phyloP scores from a whole-genome alignment of 2,888 invertebrate species.

The Andrena flavipes region DNA sequence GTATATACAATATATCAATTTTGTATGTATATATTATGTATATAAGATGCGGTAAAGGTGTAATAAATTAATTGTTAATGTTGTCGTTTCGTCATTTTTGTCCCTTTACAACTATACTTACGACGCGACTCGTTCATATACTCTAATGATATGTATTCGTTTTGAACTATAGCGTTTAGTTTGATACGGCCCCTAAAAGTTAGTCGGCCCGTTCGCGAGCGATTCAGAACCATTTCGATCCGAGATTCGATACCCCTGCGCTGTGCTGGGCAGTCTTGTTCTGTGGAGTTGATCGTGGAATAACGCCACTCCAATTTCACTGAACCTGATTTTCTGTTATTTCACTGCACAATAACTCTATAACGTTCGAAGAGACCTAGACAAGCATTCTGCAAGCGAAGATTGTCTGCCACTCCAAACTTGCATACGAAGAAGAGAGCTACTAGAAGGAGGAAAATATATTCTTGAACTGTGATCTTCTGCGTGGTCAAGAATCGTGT shows the following conservation, averaged over 20 bases:
- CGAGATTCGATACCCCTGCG: constrained; percentile 15
- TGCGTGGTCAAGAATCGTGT: too few species aligned
- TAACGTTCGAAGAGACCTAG: too few species aligned
- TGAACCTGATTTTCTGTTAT: constrained; percentile 3
- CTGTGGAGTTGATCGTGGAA: not conserved
- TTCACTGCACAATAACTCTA: too few species aligned
- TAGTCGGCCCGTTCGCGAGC: constrained; percentile 44
- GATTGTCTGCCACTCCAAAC: not conserved
- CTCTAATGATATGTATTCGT: constrained; percentile 80
- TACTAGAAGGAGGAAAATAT: constrained; percentile 23
- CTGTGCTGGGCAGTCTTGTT: constrained; percentile 41
- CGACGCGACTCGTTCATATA: constrained; percentile 61
- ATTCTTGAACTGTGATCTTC: not conserved
- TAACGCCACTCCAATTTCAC: constrained; percentile 20
- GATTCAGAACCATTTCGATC: constrained; percentile 48
- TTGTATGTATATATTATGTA: constrained; percentile 67
- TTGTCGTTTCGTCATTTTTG: constrained; percentile 47
- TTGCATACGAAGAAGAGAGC: not conserved
- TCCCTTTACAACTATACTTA: constrained; percentile 55
- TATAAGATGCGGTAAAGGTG: constrained; percentile 75
- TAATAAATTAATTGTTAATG: constrained; percentile 77
- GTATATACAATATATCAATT: constrained; percentile 65
- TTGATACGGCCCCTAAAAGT: constrained; percentile 72
- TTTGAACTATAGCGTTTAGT: constrained; percentile 79
- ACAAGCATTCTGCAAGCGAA: too few species aligned